Base-by-base conservation (phyloP, 2,888 invertebrate species). In the Nemoura dubitans region DNA sequence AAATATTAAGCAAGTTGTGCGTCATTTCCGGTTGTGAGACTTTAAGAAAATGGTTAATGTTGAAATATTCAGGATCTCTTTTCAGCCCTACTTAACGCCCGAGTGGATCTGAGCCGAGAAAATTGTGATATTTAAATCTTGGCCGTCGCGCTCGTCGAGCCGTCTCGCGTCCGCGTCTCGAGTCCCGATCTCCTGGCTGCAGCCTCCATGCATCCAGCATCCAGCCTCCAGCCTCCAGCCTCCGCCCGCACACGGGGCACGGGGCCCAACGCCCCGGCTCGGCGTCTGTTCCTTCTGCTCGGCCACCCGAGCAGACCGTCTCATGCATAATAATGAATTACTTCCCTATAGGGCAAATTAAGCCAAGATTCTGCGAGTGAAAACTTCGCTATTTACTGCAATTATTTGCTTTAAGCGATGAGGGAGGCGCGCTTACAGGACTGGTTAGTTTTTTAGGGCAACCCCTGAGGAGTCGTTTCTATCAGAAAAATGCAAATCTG, bases 301-400 rank as follows among this genome's bases (percentile, higher is more conserved):
- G 81, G 29, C 81, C 81, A 76, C 76, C 84, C 81, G n/a, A 83
- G 84, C 1, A 84, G 27, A 84, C 21, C 76, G 26, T 25, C 91
- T 92, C 92, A 92, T 92, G 92, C 92, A 92, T 92, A 92, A 91
- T 92, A 92, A 92, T 92, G 92, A 92, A 92, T 92, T 91, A 91
- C 91, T 90, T 92, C 92, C 92, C 92, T 89, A 84, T 84, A 89
- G 92, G 92, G 92, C 91, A 91, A 92, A 92, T 92, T 92, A 92
- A 92, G 92, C 92, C 92, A 92, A 91, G 91, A 90, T 91, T 91
- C 90, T 89, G 90, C 90, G 91, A 91, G 91, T 92, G 91, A 91
- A 91, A 92, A 92, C 91, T 92, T 92, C 91, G 90, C 91, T 91
- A 91, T 92, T 92, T 92, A 91, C 91, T 91, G 91, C 92, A 91